phyloP scores from a whole-genome alignment of 2,888 invertebrate genomes.

The Tholera decimalis region DNA sequence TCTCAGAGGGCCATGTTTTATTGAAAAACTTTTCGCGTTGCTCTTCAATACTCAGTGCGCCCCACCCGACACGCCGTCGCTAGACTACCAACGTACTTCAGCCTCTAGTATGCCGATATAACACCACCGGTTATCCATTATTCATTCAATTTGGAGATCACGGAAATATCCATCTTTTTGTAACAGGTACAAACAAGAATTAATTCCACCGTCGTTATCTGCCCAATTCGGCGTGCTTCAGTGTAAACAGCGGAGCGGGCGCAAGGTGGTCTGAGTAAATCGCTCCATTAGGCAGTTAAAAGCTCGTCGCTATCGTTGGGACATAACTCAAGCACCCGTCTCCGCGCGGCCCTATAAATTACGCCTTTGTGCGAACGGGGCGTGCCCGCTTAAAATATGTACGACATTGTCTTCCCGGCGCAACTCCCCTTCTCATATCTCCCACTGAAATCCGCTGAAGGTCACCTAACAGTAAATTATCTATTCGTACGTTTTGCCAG shows the following conservation, averaged over 20 bases:
- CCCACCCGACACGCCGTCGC: slow-evolving; percentile 65
- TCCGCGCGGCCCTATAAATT: slow-evolving; percentile 90
- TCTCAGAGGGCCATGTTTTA: slow-evolving; percentile 89
- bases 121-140: slow-evolving; percentile 34
- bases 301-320: slow-evolving; percentile 90
- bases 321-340: slow-evolving; percentile 90
- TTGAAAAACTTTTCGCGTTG: slow-evolving; percentile 87
- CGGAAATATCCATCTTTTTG: slow-evolving; percentile 61
- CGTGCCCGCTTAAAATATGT: slow-evolving; percentile 90
- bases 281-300: slow-evolving; percentile 91
- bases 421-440: slow-evolving; percentile 86
- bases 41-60: slow-evolving; percentile 73
- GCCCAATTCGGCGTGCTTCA: slow-evolving; percentile 74
- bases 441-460: slow-evolving; percentile 81
- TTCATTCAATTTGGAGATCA: slow-evolving; percentile 55
- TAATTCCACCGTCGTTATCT: slow-evolving; percentile 72
- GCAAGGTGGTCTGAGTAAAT: slow-evolving; percentile 89
- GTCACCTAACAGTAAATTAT: slow-evolving; percentile 85
- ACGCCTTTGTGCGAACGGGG: slow-evolving; percentile 90
- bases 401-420: slow-evolving; percentile 89
- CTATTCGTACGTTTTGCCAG: slow-evolving; percentile 78
- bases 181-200: slow-evolving; percentile 68
- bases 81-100: slow-evolving; percentile 43
- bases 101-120: slow-evolving; percentile 28
- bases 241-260: slow-evolving; percentile 84